These are phyloP conservation scores for Pyrocephalus nanus DNA, from an alignment of 2,797 vertebrate species.

Conservation along the genomic window DNA sequence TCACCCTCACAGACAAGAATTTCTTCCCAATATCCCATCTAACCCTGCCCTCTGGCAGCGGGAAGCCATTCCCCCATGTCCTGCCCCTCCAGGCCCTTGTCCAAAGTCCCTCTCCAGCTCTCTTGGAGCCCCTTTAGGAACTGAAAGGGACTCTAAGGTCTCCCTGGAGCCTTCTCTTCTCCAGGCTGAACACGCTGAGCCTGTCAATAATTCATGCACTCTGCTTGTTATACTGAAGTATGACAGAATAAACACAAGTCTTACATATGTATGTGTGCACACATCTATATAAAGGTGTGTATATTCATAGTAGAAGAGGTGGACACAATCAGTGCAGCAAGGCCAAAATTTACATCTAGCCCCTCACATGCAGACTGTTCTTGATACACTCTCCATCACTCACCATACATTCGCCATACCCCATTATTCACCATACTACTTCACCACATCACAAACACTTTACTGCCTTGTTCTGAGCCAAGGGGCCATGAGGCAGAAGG, in stretches of 20 bases:
- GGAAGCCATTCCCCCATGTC: background rate
- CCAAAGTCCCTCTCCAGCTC: background rate
- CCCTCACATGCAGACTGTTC: background rate
- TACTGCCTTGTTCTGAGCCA: background rate
- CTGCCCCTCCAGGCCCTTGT: background rate
- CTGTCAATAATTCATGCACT: background rate
- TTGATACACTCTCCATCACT: fast-evolving
- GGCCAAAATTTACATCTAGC: background rate
- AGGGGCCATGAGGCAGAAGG: background rate
- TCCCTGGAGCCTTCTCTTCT: background rate
- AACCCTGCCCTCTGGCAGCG: background rate
- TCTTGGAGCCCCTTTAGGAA: background rate
- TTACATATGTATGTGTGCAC: background rate
- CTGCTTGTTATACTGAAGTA: background rate
- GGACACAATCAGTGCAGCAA: background rate
- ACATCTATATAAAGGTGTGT: background rate
- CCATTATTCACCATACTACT: fast-evolving
- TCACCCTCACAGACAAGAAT: background rate
- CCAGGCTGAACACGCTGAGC: fast-evolving
- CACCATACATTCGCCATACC: fast-evolving
- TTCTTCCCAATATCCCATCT: background rate
- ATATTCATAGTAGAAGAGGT: background rate
- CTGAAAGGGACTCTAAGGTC: background rate
- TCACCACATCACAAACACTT: background rate
- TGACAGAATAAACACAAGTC: background rate